Conservation (phyloP, 2,797 vertebrate genomes). For the Anguilla anguilla region DNA sequence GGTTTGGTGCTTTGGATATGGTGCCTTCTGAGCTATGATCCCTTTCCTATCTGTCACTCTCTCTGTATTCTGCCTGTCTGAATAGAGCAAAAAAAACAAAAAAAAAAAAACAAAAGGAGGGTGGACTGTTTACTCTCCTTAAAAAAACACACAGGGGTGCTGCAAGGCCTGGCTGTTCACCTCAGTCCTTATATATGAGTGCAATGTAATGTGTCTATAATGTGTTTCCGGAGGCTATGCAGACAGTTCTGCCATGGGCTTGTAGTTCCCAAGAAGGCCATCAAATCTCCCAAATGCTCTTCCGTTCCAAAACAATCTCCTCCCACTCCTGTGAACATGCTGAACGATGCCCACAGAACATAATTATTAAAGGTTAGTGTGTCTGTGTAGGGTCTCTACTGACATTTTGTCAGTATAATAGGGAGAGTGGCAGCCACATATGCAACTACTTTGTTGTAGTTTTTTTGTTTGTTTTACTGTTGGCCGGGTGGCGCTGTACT, state of each 20-base stretch:
- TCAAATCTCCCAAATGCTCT: constrained; percentile 54
- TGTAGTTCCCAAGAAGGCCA: background rate
- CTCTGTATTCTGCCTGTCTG: background rate
- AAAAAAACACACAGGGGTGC: background rate
- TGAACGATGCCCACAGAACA: background rate
- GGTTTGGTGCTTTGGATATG: background rate
- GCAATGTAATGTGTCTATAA: background rate
- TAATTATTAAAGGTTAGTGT: background rate
- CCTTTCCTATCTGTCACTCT: background rate
- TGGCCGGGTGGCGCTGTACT: background rate
- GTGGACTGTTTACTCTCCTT: background rate
- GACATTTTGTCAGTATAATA: background rate
- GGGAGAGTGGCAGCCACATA: background rate
- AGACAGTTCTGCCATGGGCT: background rate
- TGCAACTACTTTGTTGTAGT: background rate
- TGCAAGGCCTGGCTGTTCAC: background rate
- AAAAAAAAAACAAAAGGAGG: background rate
- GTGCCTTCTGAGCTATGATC: background rate
- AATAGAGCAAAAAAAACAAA: background rate
- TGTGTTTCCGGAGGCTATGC: background rate
- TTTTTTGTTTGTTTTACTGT: background rate
- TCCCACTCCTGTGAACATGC: background rate
- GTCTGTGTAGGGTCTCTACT: background rate
- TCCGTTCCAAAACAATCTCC: constrained; percentile 51
- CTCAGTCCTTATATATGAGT: background rate